Percentiles rank a stretch among this genome's conserved stretches.
These are phyloP conservation scores for Oreochromis aureus DNA, from an alignment of 2,113 vertebrate genomes.

Conservation along the genomic window DNA sequence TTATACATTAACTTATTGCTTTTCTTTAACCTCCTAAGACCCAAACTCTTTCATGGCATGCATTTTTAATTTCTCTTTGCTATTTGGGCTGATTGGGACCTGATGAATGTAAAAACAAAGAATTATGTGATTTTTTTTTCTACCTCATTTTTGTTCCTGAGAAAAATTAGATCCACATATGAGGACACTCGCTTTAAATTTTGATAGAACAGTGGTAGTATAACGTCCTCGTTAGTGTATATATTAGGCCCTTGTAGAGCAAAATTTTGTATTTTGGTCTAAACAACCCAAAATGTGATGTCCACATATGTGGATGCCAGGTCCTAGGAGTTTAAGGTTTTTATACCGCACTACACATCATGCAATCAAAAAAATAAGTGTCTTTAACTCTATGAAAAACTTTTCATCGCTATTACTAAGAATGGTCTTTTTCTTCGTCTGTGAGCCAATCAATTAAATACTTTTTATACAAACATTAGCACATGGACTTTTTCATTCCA, in stretches of 20 bases:
- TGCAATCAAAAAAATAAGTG: background rate
- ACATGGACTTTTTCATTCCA: background rate
- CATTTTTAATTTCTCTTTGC: background rate
- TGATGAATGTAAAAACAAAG: background rate
- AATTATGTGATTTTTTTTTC: rapidly evolving
- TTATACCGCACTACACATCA: background rate
- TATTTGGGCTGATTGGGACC: background rate
- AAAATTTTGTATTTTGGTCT: background rate
- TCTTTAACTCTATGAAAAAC: background rate
- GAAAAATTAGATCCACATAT: background rate
- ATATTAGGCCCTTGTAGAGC: too few species aligned
- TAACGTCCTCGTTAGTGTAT: background rate
- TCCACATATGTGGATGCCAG: background rate
- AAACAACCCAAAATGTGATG: background rate
- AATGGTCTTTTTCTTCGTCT: background rate
- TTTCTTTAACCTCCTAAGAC: background rate
- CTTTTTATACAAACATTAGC: background rate
- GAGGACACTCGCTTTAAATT: background rate
- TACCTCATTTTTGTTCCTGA: background rate
- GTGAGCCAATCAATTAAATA: background rate
- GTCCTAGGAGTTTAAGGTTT: background rate
- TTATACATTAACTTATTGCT: background rate
- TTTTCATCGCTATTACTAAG: background rate
- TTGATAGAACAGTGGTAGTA: background rate
- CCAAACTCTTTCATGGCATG: background rate